phyloP scores from a whole-genome alignment of 2,797 vertebrate genomes.

The Holocentrus rufus region DNA sequence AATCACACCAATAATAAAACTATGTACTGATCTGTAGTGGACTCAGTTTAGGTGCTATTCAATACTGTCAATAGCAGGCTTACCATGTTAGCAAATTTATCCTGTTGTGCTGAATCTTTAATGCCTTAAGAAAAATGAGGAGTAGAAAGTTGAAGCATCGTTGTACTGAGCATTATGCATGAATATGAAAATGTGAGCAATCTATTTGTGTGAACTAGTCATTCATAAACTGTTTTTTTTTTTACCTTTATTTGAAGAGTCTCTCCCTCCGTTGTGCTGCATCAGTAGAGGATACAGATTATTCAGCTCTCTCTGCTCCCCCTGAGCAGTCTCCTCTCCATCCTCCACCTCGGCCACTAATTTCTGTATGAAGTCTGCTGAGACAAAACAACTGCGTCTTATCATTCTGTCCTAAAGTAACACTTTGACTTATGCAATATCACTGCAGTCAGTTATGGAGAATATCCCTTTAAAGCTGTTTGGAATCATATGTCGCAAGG shows the following conservation, averaged over 20 bases:
- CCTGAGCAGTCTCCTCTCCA: constrained; percentile 64
- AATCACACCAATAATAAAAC: background rate
- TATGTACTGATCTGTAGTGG: background rate
- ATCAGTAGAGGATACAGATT: constrained; percentile 75
- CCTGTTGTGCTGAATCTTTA: constrained; percentile 74
- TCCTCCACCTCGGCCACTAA: constrained; percentile 80
- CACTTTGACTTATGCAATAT: background rate
- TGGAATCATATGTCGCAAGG: background rate
- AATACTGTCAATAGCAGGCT: constrained; percentile 14
- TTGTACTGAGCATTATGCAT: background rate
- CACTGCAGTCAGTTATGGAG: background rate
- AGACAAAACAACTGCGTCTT: constrained; percentile 23
- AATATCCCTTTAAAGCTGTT: background rate
- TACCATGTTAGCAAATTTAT: constrained; percentile 79
- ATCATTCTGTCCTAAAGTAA: background rate
- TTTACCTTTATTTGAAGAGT: constrained; percentile 78
- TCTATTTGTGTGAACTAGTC: background rate
- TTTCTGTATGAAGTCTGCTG: constrained; percentile 82
- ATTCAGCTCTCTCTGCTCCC: constrained; percentile 73
- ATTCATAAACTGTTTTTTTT: background rate
- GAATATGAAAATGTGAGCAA: background rate
- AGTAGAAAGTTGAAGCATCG: background rate
- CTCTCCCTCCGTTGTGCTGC: constrained; percentile 69
- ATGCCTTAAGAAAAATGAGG: constrained; percentile 50
- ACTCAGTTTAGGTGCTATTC: background rate